Evolutionary conservation across 2,797 vertebrate species (phyloP).

Genomic region (Poecilia gillii): DNA sequence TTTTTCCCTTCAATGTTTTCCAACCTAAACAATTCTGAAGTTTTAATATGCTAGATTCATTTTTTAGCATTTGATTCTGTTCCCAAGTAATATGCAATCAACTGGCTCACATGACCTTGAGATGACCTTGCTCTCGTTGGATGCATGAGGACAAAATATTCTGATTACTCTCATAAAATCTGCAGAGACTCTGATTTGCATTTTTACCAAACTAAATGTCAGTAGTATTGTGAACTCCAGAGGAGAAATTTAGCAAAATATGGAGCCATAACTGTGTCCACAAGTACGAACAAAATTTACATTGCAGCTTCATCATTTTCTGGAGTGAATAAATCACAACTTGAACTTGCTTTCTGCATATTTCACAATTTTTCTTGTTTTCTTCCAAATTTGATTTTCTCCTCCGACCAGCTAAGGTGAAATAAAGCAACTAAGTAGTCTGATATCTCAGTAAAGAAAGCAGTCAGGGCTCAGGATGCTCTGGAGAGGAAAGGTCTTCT

Average conservation of each 20-base stretch:
- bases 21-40: neutral
- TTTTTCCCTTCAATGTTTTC: neutral
- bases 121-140: neutral
- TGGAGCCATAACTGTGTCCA: conserved; percentile 23
- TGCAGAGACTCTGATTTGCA: conserved; percentile 33
- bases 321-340: conserved; percentile 6
- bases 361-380: neutral
- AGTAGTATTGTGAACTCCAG: conserved; percentile 13
- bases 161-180: conserved; percentile 29
- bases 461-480: conserved; percentile 12
- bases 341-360: conserved; percentile 1
- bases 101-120: neutral
- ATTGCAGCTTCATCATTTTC: conserved; percentile 36
- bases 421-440: conserved; percentile 42
- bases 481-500: conserved; percentile 42
- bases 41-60: neutral
- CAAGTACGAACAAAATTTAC: conserved; percentile 11
- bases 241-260: neutral
- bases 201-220: conserved; percentile 21
- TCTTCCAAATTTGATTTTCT: conserved; percentile 28
- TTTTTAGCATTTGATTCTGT: neutral
- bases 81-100: neutral
- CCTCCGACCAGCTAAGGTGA: conserved; percentile 3
- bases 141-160: conserved; percentile 30
- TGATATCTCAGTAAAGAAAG: conserved; percentile 35